Base-by-base conservation (phyloP, 2,113 vertebrate genomes). In the Mungos mungo region DNA sequence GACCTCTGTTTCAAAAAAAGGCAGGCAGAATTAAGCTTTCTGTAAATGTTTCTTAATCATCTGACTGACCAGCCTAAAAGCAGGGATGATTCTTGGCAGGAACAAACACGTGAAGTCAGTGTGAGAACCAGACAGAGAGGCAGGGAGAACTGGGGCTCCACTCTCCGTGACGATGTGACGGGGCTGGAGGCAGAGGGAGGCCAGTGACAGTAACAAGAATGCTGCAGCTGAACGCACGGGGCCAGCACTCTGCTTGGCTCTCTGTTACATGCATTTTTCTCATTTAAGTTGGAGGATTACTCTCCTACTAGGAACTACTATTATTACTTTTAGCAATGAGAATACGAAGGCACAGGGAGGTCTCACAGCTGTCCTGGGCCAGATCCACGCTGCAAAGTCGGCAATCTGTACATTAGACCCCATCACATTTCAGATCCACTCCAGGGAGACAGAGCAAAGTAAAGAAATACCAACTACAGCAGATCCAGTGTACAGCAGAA, bases 201-300 rank as follows among this genome's bases (percentile, higher is more conserved):
- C 45, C 45, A 11, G 1, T 0, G 5, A 5, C 0, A 35, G 23
- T 0, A 2, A 1, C 2, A 10, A 23, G 3, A 41, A 27, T 0
- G 3, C 18, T 7, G 33, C 45, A 18, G 92, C 47, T 18, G 12
- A 47, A 7, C 3, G 6, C 86, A 12, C 47, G 5, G 54, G 47
- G 7, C 23, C 21, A 5, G 7, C 54, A 7, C 27, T 19, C 13
- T 0, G 54, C 54, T 6, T 8, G 31, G 10, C 29, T 71, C 68
- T 91, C 12, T 2, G 15, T 15, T 25, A 11, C n/a, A 3, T 0
- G 25, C 87, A 14, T 3, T 21, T 88, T 88, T 83, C 71, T 66
- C 54, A 35, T 11, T 77, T 60, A 77, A 52, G 38, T 19, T 65
- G 41, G 18, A 38, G 12, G 29, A 29, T 35, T 47, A 80, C 57